Evolutionary conservation across 2,113 vertebrate species (phyloP).

Genomic region (Tricholaema leucomelas): DNA sequence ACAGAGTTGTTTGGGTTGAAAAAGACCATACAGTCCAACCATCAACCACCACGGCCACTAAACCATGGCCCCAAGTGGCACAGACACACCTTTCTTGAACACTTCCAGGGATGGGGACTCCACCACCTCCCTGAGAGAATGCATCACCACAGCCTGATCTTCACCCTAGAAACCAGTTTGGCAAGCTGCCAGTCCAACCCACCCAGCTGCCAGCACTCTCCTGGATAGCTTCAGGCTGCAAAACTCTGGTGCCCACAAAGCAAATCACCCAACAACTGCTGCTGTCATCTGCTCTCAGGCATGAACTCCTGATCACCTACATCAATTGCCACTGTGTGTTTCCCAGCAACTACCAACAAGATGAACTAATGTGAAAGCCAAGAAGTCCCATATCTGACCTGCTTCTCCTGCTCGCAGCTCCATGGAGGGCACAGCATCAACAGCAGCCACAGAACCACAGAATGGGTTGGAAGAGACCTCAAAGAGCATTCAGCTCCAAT

Average conservation of each 20-base stretch:
- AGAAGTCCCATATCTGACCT: background rate
- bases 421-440: accelerated
- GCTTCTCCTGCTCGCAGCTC: background rate
- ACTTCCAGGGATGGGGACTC: too few species aligned
- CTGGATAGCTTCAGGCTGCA: background rate
- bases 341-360: background rate
- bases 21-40: too few species aligned
- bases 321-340: background rate
- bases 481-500: too few species aligned
- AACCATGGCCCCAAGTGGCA: too few species aligned
- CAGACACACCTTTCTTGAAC: too few species aligned
- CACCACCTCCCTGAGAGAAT: too few species aligned
- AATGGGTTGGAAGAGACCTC: too few species aligned
- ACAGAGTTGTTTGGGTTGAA: too few species aligned
- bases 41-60: too few species aligned
- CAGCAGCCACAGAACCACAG: background rate
- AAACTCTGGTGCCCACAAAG: background rate
- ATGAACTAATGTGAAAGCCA: background rate
- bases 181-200: background rate
- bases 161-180: background rate
- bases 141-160: background rate
- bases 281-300: background rate
- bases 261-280: background rate
- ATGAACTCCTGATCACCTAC: background rate
- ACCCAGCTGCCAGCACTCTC: background rate